Percentiles rank a stretch among this genome's conserved stretches.
Evolutionary conservation across 2,888 invertebrate species (phyloP).

Genomic region (Lithophane leautieri): DNA sequence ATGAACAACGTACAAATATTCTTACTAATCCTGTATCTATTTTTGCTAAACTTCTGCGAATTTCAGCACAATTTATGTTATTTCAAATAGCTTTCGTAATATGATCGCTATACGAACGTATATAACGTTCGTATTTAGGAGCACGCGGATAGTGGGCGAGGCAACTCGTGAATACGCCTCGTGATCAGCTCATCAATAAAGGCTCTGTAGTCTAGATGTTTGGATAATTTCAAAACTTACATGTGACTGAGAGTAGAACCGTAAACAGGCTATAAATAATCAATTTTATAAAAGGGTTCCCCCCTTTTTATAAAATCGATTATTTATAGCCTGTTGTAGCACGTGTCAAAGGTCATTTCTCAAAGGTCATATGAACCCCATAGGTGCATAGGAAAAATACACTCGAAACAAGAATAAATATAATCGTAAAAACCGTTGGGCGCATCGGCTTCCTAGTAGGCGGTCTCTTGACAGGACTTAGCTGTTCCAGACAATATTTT

Average conservation of each 20-base stretch:
- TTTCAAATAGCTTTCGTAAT: not conserved
- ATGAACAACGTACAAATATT: not conserved
- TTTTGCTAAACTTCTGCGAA: not conserved
- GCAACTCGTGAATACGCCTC: not conserved
- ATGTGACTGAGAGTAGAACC: not conserved
- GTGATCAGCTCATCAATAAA: not conserved
- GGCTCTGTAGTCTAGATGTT: not conserved
- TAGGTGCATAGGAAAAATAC: no score
- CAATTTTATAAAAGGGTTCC: not conserved
- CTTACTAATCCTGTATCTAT: not conserved
- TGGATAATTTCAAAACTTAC: not conserved
- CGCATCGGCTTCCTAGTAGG: no score
- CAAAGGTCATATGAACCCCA: no score
- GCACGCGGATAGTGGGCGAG: not conserved
- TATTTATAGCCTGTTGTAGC: no score
- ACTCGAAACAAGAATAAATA: no score
- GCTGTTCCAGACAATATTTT: no score
- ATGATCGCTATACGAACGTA: not conserved
- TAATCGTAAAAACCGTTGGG: no score
- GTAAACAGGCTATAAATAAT: not conserved
- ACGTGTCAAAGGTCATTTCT: no score
- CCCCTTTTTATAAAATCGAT: no score
- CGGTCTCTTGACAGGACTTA: no score
- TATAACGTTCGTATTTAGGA: not conserved
- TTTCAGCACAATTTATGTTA: not conserved